Base-by-base conservation (phyloP, 2,797 vertebrate genomes). In the Parotocinclus haroldoi region DNA sequence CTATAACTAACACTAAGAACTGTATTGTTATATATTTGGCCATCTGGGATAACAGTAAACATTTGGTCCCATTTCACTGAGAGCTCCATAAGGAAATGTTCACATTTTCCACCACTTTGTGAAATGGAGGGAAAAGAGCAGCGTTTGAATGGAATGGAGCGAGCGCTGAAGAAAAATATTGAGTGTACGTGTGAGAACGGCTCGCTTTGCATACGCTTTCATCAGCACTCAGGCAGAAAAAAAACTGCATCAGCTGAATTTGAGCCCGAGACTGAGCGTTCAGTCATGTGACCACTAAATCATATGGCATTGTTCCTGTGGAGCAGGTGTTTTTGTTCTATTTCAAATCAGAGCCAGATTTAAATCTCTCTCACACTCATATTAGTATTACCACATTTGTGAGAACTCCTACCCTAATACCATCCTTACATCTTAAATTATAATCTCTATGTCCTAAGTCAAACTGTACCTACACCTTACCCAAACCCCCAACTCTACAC, bases 171-270 rank as follows among this genome's bases (percentile, higher is more conserved):
- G 11, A 39, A 38, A 40, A 17, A 63, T 53, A 42, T 11, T 13
- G 37, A 50, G 46, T 45, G 59, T 14, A 36, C 11, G 39, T 40
- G 57, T 61, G 51, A 50, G 51, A 50, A 4, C 1, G 44, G 42
- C 38, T 50, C 53, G 42, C 44, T 84, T 84, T 82, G 81, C 85
- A 86, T 84, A 80, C 79, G 83, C 81, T 83, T 77, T 76, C 72
- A 82, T 73, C 74, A 40, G 74, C 75, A 76, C 74, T 73, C 63
- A 62, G 57, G 42, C 17, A 71, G 75, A 10, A 80, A 80, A n/a
- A 76, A 66, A 81, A 74, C 83, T 83, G 82, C 84, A 83, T 80
- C 69, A 68, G 82, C 84, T 84, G 79, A 83, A 83, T 81, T 75
- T 75, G 58, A 77, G 66, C 58, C 68, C 63, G 63, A 72, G 72